phyloP scores from a whole-genome alignment of 2,888 invertebrate species.

The Megamerina dolium region DNA sequence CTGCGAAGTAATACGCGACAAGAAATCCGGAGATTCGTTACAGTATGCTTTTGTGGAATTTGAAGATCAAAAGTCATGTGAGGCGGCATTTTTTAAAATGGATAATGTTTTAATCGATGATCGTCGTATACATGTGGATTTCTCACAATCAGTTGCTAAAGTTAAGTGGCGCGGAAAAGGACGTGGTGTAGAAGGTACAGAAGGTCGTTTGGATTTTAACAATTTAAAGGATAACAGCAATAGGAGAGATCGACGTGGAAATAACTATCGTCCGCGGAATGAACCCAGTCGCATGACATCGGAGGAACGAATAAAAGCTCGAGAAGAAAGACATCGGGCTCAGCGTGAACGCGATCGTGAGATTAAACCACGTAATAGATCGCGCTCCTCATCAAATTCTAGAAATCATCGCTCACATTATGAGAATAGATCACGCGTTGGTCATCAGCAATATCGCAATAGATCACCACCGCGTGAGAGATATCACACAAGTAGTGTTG shows the following conservation, averaged over 20 bases:
- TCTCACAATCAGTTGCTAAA: constrained; percentile 97
- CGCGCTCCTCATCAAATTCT: constrained; percentile 12
- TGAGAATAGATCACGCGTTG: background rate
- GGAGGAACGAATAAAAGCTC: constrained; percentile 28
- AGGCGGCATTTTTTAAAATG: constrained; percentile 99
- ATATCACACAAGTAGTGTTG: too few relatives aligned
- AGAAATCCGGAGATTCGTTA: constrained; percentile 85
- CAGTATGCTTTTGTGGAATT: constrained; percentile 99
- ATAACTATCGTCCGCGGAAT: background rate
- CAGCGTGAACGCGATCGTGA: too few relatives aligned
- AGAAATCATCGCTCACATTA: constrained; percentile 2
- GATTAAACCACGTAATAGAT: constrained; percentile 2
- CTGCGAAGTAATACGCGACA: constrained; percentile 94
- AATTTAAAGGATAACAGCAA: constrained; percentile 25
- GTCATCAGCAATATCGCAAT: background rate
- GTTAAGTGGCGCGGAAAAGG: constrained; percentile 87
- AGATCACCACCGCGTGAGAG: too few relatives aligned
- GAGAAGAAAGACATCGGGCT: constrained; percentile 32
- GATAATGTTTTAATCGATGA: constrained; percentile 99
- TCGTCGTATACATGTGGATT: constrained; percentile 97
- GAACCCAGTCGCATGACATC: constrained; percentile 16
- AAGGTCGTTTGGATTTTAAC: constrained; percentile 37
- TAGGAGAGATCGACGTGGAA: constrained; percentile 1
- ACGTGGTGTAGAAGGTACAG: constrained; percentile 56
- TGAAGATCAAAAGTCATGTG: constrained; percentile 84